Base-by-base conservation (phyloP, 2,888 invertebrate species). In the Nebria brevicollis region DNA sequence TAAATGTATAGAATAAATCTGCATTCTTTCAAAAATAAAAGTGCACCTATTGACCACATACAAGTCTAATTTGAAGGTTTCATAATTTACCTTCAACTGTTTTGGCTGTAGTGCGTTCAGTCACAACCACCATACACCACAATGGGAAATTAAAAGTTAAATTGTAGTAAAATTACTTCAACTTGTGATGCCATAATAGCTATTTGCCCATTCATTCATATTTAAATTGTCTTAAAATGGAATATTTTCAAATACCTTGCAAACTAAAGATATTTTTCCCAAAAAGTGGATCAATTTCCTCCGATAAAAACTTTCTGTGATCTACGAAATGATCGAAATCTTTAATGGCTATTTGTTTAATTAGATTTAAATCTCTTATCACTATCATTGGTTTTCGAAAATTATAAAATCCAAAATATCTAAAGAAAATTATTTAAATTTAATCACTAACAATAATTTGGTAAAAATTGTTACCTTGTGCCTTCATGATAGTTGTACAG, bases 281-380 rank as follows among this genome's bases (percentile, higher is more conserved):
- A 84, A 84, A 84, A 43, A 85, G 13, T 15, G 84, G 83, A 41
- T 85, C 68, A 6, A 83, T 76, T 34, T 86, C 86, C n/a, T 85
- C 85, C n/a, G 85, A 83, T 3, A 85, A 81, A 11, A 86, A 83
- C 41, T 81, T 77, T 10, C 84, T 82, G 80, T 88, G 88, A 82
- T 89, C 88, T 3, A 86, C 85, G 83, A 89, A 89, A 81, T 88
- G 84, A 8, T 89, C 89, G 81, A 89, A 89, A 82, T 88, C 88
- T 84, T 87, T 88, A 2, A 89, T 86, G 0, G 86, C 86, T 5
- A 89, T 86, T 81, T 86, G 85, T 82, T 88, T 89, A 70, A 88
- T 87, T 25, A 89, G 81, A 43, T 89, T 88, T 6, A 83, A 83
- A 82, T 86, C 86, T 79, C 83, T 82, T 34, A 87, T 72, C 8